Conservation (phyloP, 1,140 invertebrate species). For the Galleria mellonella region DNA sequence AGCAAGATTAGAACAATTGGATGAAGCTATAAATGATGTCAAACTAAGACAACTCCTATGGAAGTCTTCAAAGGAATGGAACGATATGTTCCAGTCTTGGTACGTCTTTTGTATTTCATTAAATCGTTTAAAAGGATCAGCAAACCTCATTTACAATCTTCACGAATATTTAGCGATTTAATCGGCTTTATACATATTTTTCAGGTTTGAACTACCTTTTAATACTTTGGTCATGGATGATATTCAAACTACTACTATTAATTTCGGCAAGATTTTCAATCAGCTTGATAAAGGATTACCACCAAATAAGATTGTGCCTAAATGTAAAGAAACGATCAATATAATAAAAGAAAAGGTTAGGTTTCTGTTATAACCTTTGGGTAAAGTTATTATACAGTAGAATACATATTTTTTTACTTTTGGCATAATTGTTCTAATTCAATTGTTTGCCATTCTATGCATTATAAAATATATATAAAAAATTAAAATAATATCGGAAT, state of each 20-base stretch:
- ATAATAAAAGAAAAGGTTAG: conserved; percentile 83
- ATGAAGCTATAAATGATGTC: conserved; percentile 84
- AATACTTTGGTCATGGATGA: conserved; percentile 82
- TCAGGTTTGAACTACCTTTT: conserved; percentile 80
- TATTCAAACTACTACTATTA: conserved; percentile 78
- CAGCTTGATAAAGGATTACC: conserved; percentile 87
- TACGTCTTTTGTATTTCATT: conserved; percentile 14
- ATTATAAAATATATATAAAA: too few relatives aligned
- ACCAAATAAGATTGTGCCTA: conserved; percentile 83
- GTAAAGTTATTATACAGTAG: too few relatives aligned
- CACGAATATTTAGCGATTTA: too few relatives aligned
- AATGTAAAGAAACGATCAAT: conserved; percentile 84
- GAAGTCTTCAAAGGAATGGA: conserved; percentile 85
- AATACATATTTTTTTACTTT: too few relatives aligned
- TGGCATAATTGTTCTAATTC: too few relatives aligned
- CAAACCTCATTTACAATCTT: too few relatives aligned
- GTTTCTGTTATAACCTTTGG: too few relatives aligned
- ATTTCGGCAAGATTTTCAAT: conserved; percentile 82
- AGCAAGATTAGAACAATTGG: conserved; percentile 85
- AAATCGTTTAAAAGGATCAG: too few relatives aligned
- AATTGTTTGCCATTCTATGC: too few relatives aligned
- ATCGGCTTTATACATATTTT: conserved; percentile 6
- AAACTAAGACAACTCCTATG: conserved; percentile 86
- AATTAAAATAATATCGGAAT: too few relatives aligned
- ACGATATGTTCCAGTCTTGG: conserved; percentile 50